Base-by-base conservation (phyloP, 2,797 vertebrate species). In the Myiotriccus ornatus region DNA sequence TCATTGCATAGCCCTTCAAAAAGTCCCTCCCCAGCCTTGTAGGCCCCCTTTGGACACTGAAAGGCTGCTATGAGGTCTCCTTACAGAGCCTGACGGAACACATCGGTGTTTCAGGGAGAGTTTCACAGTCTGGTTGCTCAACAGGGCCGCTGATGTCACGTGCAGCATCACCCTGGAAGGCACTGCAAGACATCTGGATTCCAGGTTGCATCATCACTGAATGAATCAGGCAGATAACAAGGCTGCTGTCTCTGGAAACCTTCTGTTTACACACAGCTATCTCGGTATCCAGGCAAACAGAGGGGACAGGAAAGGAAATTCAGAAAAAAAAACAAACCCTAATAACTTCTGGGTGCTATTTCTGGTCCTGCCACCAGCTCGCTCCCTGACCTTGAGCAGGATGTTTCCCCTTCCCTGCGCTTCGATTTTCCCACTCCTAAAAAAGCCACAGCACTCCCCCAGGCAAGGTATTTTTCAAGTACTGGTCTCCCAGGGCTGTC, bases 271-370 rank as follows among this genome's bases (percentile, higher is more conserved):
- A 92, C 95, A 35, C 91, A 96, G 97, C 97, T 81, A 47, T 30
- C 94, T 91, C 3, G 9, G 97, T 98, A 95, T 89, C 98, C 96
- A 97, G 79, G 98, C 97, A 98, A 97, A 96, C 95, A 97, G 96
- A 89, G 53, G 95, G 77, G 93, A 93, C 96, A 95, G 97, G 96
- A 97, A 96, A 96, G 96, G 95, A 96, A 97, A 96, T 85, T 90
- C 88, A 94, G 85, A 93, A 82, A 94, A 78, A 46, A 23, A 46
- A 23, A 14, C 39, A 13, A 18, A 12, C 5, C 49, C 86, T 94
- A 96, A 88, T 93, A 95, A 97, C 93, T 97, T 96, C 97, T 97
- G 97, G 96, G 96, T 91, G 92, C 71, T 64, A 96, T 87, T 97
- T 97, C 93, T 97, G 93, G 94, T 68, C 89, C 76, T 96, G 95